phyloP scores from a whole-genome alignment of 2,113 vertebrate species.

The Amphiprion percula region DNA sequence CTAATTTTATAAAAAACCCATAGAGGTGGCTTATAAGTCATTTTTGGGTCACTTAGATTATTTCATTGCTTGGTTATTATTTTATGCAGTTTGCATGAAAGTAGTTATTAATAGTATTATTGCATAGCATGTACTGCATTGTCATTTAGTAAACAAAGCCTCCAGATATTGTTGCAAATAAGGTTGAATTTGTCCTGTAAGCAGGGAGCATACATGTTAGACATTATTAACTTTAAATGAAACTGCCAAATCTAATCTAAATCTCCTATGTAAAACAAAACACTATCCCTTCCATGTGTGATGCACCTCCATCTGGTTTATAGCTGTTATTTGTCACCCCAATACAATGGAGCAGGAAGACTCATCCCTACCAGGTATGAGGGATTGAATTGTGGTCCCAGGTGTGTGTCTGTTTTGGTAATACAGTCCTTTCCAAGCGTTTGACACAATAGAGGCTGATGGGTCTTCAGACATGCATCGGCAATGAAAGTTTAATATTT shows the following conservation, averaged over 20 bases:
- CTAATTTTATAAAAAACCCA: background rate
- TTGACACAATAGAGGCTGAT: conserved; percentile 37
- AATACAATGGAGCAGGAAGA: background rate
- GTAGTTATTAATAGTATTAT: no score
- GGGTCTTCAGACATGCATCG: conserved; percentile 30
- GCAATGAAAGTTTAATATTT: conserved; percentile 51
- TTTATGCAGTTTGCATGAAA: no score
- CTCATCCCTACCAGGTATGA: background rate
- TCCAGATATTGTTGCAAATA: background rate
- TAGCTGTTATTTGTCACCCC: background rate
- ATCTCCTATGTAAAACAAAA: background rate
- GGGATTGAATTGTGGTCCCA: conserved; percentile 30
- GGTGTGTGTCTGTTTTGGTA: conserved; percentile 34
- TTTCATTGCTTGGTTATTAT: no score
- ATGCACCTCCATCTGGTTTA: conserved; percentile 11
- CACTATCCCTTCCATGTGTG: background rate
- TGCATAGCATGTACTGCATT: background rate
- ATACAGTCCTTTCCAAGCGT: conserved; percentile 20
- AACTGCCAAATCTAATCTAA: background rate
- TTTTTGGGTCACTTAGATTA: no score
- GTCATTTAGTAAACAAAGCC: background rate
- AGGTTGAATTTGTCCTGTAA: background rate
- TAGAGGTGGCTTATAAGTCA: no score
- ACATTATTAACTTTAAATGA: background rate
- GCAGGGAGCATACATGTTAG: background rate